Evolutionary conservation across 2,888 invertebrate species (phyloP).

Genomic region (Elysia crispata): DNA sequence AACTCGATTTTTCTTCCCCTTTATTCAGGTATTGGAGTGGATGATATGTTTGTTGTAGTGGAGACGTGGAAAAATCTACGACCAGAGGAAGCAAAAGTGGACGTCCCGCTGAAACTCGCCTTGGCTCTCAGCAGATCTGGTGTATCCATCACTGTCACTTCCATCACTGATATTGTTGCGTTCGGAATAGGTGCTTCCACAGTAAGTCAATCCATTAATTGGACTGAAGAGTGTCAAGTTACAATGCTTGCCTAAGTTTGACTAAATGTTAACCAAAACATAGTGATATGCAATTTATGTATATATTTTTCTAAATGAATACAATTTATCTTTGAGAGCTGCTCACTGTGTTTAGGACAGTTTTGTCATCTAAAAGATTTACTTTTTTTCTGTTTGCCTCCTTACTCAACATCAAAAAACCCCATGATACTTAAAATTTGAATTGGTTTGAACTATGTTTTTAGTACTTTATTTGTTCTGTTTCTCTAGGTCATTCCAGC

Average conservation of each 20-base stretch:
- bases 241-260: no score
- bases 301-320: no score
- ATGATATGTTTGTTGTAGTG: conserved; percentile 91
- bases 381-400: no score
- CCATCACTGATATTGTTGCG: conserved; percentile 88
- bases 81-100: conserved; percentile 54
- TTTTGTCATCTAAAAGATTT: no score
- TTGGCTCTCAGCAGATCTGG: conserved; percentile 82
- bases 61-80: conserved; percentile 67
- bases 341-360: no score
- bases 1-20: no score
- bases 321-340: no score
- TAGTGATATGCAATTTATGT: no score
- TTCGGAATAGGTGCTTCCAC: conserved; percentile 89
- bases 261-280: no score
- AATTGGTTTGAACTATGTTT: background rate
- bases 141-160: conserved; percentile 90
- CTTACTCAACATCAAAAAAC: no score
- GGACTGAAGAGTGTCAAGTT: no score
- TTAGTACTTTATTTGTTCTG: background rate
- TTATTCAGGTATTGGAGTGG: conserved; percentile 80
- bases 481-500: conserved; percentile 84
- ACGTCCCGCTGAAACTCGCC: conserved; percentile 62
- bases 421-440: no score
- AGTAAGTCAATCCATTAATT: conserved; percentile 76